Base-by-base conservation (phyloP, 2,888 invertebrate species). In the Microplitis manilae region DNA sequence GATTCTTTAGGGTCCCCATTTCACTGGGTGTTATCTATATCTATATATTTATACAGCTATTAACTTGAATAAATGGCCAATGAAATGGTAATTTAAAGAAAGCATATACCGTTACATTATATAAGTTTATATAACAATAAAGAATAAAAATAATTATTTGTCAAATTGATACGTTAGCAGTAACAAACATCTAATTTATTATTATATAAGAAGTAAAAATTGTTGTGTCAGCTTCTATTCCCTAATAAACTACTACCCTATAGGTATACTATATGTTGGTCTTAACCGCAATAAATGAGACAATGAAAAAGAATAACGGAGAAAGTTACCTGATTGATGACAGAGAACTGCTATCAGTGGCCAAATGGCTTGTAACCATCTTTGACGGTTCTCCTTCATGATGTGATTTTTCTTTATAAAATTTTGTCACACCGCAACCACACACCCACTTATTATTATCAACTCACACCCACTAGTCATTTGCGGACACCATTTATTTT, bases 301-400 rank as follows among this genome's bases (percentile, higher is more conserved):
- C 64, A 65, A n/a, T 71, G 61, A 75, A 70, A 61, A 75, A 76
- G 76, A 79, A 40, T 77, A 76, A 76, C 69, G 73, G 71, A 41
- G 74, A 75, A 20, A 83, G 87, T 87, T 80, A 88, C 88, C 88
- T 80, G 84, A 86, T 76, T 86, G 87, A 82, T 85, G 86, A 62
- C 83, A 85, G 68, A 87, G 84, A 59, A 88, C 83, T 75, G 86
- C 86, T 82, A 88, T 83, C 80, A 87, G 82, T 59, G 86, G 83
- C 80, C 87, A 84, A 80, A 84, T 79, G 81, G 85, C 87, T 79
- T 83, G 82, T 68, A 87, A 81, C 87, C 88, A 88, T 80, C 84
- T 87, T 82, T 84, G 83, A 60, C 86, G 87, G 76, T 82, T 85
- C 80, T 85, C 84, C 86, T 85, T 86, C 87, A 87, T 87, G 78